These are phyloP conservation scores for Aphaenogaster floridana DNA, from an alignment of 1,140 invertebrate species.

Conservation along the genomic window DNA sequence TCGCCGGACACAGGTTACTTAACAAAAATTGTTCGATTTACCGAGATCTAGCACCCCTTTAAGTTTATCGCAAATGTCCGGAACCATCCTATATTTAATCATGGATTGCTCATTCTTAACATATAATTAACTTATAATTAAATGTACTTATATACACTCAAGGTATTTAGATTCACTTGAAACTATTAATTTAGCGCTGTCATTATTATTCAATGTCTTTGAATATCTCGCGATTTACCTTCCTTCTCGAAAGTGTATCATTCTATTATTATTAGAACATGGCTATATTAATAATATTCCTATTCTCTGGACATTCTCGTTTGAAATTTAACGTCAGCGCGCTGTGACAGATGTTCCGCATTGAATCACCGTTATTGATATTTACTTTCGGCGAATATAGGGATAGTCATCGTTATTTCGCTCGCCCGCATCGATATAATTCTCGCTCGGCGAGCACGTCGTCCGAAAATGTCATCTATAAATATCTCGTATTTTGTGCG, in stretches of 20 bases:
- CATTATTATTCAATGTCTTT: not conserved
- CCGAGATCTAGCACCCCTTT: too few species aligned
- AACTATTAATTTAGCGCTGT: not conserved
- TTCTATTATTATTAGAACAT: conserved; percentile 14
- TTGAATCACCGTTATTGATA: conserved; percentile 50
- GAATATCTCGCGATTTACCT: not conserved
- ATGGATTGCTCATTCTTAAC: not conserved
- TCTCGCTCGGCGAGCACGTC: not conserved
- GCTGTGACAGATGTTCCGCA: conserved; percentile 23
- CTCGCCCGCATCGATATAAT: conserved; percentile 11
- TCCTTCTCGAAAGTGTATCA: too few species aligned
- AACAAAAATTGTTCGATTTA: too few species aligned
- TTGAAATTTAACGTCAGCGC: conserved; percentile 29
- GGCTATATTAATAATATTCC: not conserved
- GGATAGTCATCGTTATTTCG: conserved; percentile 28
- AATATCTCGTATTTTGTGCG: conserved; percentile 2
- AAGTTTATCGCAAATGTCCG: too few species aligned
- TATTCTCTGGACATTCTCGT: not conserved
- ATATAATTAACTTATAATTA: not conserved
- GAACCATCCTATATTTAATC: not conserved
- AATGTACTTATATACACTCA: not conserved
- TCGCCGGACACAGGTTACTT: too few species aligned
- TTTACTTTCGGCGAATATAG: conserved; percentile 18
- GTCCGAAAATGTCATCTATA: not conserved
- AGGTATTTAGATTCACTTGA: not conserved